Conservation (phyloP, 2,113 vertebrate genomes). For the Penelope pileata region DNA sequence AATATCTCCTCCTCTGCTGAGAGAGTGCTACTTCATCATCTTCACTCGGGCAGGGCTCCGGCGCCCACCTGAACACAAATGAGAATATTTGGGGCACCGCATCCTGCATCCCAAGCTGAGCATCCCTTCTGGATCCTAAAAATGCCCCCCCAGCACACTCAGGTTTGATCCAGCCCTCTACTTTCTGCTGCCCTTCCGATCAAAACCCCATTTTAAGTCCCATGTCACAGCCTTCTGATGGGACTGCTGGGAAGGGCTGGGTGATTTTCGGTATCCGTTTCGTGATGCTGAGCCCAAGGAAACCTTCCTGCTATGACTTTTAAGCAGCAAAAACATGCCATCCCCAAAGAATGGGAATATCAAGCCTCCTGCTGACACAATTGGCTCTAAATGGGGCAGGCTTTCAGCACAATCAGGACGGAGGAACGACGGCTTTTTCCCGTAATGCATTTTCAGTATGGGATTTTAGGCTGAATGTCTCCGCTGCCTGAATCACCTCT, state of each 20-base stretch:
- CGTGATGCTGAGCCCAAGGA: background rate
- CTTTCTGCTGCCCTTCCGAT: background rate
- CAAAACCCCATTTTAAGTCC: background rate
- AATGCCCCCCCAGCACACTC: background rate
- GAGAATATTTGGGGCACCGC: accelerated
- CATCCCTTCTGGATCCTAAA: background rate
- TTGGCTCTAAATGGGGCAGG: background rate
- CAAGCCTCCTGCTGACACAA: background rate
- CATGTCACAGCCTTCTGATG: accelerated
- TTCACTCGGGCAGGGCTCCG: background rate
- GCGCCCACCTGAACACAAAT: background rate
- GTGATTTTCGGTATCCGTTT: background rate
- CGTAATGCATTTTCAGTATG: background rate
- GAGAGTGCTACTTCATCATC: background rate
- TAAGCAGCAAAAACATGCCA: background rate
- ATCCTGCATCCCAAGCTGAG: background rate
- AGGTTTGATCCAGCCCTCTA: background rate
- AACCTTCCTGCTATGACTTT: background rate
- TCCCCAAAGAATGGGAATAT: background rate
- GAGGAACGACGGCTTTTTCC: background rate
- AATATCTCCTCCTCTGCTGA: background rate
- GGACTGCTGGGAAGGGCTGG: background rate
- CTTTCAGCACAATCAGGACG: conserved; percentile 19
- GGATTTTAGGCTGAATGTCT: background rate
- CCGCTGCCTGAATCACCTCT: background rate